These are phyloP conservation scores for Lycopodina hypogea DNA, from an alignment of 37 sponge, comb jelly and placozoan genomes.

Conservation along the genomic window DNA sequence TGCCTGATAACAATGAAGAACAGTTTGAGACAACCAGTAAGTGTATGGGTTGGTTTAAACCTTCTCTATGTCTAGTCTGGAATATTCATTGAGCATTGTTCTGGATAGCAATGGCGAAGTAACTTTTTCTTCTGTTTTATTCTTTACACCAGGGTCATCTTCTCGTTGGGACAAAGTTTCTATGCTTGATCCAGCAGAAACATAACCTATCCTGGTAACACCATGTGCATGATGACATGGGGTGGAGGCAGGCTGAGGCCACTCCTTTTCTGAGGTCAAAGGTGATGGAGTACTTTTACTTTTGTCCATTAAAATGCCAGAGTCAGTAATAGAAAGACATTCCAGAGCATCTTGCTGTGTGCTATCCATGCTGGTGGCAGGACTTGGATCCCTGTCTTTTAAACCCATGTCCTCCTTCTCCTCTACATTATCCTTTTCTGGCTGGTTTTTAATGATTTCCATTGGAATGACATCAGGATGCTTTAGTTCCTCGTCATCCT, in stretches of 20 bases:
- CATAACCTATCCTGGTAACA: slow-evolving; percentile 22
- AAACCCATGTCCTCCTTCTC: neutral
- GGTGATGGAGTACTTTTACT: slow-evolving; percentile 11
- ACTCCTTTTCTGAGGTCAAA: neutral
- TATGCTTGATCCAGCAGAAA: slow-evolving; percentile 2
- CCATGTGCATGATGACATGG: slow-evolving; percentile 12
- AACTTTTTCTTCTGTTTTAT: neutral
- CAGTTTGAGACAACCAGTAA: neutral
- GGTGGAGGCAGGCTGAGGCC: neutral
- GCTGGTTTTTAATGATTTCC: neutral
- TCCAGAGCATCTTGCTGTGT: slow-evolving; percentile 5
- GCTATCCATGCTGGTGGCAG: neutral
- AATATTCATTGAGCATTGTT: neutral
- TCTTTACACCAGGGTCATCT: neutral
- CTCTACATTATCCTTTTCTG: neutral
- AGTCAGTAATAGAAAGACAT: slow-evolving; percentile 13
- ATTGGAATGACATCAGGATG: neutral
- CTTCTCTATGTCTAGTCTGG: neutral
- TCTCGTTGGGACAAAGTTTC: neutral
- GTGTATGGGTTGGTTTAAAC: neutral
- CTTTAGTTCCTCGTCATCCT: neutral
- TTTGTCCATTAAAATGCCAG: slow-evolving; percentile 22
- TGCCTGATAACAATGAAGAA: too few relatives aligned
- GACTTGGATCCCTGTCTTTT: neutral
- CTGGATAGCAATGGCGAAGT: neutral